A percentile compares a stretch with the other conserved stretches of the same genome.
These are phyloP conservation scores for Enoplosus armatus DNA, from an alignment of 2,797 vertebrate species.

Conservation along the genomic window DNA sequence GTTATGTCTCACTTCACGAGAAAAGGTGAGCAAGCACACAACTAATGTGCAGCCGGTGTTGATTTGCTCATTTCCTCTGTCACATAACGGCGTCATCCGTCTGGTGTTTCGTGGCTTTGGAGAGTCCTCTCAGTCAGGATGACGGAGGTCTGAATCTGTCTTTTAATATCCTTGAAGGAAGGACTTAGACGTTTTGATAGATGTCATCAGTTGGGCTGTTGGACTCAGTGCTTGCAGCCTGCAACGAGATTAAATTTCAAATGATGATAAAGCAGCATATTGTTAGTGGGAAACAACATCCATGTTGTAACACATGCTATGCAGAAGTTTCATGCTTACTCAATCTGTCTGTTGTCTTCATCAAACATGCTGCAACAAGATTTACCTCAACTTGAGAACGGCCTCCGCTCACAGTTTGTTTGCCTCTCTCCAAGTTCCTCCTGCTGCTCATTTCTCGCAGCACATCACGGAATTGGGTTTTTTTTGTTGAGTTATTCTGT, in stretches of 20 bases:
- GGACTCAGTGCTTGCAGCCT: constrained; percentile 54
- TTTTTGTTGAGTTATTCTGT: constrained; percentile 62
- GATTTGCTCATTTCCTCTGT: constrained; percentile 19
- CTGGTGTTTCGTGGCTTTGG: neutral
- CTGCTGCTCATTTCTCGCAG: constrained; percentile 81
- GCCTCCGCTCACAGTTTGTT: constrained; percentile 13
- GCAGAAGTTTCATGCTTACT: constrained; percentile 17
- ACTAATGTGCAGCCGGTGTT: neutral
- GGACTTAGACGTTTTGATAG: constrained; percentile 82
- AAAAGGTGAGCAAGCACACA: neutral
- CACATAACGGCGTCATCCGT: neutral
- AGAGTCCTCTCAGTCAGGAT: constrained; percentile 14
- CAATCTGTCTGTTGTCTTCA: constrained; percentile 36
- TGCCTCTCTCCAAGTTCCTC: constrained; percentile 55
- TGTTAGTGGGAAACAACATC: neutral
- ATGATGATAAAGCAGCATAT: neutral
- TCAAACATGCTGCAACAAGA: constrained; percentile 39
- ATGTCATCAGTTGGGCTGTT: constrained; percentile 67
- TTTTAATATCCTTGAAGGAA: neutral
- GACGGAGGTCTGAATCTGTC: neutral
- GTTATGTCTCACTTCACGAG: constrained; percentile 9
- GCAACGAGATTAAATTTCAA: constrained; percentile 40
- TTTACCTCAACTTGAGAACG: constrained; percentile 64
- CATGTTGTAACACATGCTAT: neutral
- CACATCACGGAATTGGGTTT: constrained; percentile 75